These are phyloP conservation scores for Actenoides hombroni DNA, from an alignment of 2,113 vertebrate genomes.

Conservation along the genomic window DNA sequence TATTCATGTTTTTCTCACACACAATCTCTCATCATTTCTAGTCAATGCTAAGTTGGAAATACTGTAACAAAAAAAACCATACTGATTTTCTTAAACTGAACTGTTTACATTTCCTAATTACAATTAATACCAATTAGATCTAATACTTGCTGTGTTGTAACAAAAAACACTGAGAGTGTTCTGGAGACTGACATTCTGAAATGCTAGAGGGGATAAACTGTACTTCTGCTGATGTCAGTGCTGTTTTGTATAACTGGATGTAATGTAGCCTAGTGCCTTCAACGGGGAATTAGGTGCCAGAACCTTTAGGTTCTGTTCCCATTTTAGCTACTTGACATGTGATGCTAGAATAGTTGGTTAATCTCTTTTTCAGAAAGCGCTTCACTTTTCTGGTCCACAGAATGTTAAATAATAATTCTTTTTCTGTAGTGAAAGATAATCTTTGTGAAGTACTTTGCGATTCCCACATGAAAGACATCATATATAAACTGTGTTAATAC, in stretches of 20 bases:
- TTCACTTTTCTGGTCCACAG: not conserved
- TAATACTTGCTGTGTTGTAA: constrained; percentile 39
- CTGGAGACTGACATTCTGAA: constrained; percentile 54
- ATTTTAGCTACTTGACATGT: constrained; percentile 15
- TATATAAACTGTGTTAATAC: not conserved
- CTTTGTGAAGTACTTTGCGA: not conserved
- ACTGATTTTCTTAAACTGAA: not conserved
- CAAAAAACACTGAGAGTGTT: constrained; percentile 23
- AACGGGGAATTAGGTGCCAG: constrained; percentile 16
- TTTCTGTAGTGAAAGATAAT: not conserved
- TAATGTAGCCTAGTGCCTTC: constrained; percentile 4
- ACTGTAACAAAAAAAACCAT: not conserved
- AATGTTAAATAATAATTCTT: not conserved
- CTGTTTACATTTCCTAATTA: constrained; percentile 60
- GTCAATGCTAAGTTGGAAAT: constrained; percentile 8
- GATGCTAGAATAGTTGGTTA: not conserved
- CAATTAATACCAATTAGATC: constrained; percentile 55
- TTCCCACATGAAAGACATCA: not conserved
- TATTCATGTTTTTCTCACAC: constrained; percentile 17
- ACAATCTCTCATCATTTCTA: constrained; percentile 17
- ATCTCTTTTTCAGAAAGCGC: not conserved
- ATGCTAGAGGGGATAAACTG: constrained; percentile 59
- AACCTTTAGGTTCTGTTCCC: constrained; percentile 23
- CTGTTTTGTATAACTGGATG: constrained; percentile 32
- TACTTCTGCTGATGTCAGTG: constrained; percentile 58